These are phyloP conservation scores for Callaeas wilsoni DNA, from an alignment of 2,113 vertebrate species.

Conservation along the genomic window DNA sequence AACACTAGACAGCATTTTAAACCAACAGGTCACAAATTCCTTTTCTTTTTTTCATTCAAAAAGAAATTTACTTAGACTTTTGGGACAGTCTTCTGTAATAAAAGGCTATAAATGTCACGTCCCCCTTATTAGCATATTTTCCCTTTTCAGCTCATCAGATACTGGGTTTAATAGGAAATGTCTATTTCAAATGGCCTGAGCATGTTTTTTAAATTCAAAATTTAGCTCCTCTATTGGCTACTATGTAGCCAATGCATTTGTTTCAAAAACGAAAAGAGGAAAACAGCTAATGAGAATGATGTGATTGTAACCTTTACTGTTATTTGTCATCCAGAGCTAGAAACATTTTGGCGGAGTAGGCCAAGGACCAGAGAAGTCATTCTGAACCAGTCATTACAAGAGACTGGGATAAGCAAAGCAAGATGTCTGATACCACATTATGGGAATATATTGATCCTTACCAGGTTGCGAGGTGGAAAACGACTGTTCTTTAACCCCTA, in stretches of 20 bases:
- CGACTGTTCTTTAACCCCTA: slow-evolving; percentile 92
- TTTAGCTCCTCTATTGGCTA: not conserved
- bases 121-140: not conserved
- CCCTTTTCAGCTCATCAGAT: not conserved
- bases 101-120: not conserved
- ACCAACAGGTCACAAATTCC: not conserved
- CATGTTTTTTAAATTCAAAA: not conserved
- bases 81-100: not conserved
- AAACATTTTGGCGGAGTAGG: slow-evolving; percentile 15
- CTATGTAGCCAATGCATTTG: not conserved
- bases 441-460: slow-evolving; percentile 92
- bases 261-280: not conserved
- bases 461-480: slow-evolving; percentile 91
- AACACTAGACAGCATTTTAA: not conserved
- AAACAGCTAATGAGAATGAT: not conserved
- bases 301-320: not conserved
- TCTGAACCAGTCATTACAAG: slow-evolving; percentile 21
- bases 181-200: not conserved
- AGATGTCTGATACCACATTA: slow-evolving; percentile 71
- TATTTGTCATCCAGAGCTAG: not conserved
- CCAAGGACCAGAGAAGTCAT: slow-evolving; percentile 14
- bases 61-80: not conserved
- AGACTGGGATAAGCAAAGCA: slow-evolving; percentile 71
- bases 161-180: not conserved
- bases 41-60: not conserved